Percentiles rank a stretch among this genome's conserved stretches.
Evolutionary conservation across 2,888 invertebrate species (phyloP).

Genomic region (Trissolcus brochymenae): DNA sequence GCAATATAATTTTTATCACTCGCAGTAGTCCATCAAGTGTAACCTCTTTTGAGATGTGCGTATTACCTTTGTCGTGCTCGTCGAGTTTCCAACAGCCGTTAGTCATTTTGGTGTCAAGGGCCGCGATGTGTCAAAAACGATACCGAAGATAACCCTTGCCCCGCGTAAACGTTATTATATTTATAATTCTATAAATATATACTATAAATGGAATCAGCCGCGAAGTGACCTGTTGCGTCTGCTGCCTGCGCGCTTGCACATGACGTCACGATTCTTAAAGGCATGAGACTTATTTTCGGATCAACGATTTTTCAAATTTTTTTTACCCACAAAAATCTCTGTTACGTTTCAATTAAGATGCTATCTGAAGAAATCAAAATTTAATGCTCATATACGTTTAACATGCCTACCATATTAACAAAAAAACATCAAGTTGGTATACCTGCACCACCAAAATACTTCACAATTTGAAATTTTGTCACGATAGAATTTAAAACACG

Average conservation of each 20-base stretch:
- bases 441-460: too few species aligned
- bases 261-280: too few species aligned
- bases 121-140: slow-evolving; percentile 29
- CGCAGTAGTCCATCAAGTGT: not conserved
- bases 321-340: too few species aligned
- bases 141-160: slow-evolving; percentile 14
- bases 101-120: slow-evolving; percentile 65
- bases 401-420: too few species aligned
- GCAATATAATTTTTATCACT: not conserved
- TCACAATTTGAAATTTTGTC: too few species aligned
- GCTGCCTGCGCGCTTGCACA: slow-evolving; percentile 9
- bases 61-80: slow-evolving; percentile 71
- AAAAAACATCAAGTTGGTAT: too few species aligned
- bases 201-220: slow-evolving; percentile 45
- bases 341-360: too few species aligned
- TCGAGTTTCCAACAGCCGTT: slow-evolving; percentile 73
- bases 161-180: slow-evolving; percentile 37
- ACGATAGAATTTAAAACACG: too few species aligned
- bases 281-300: too few species aligned
- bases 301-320: too few species aligned
- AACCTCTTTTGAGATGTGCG: slow-evolving; percentile 1
- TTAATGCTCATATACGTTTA: too few species aligned
- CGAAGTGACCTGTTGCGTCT: slow-evolving; percentile 32
- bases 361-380: too few species aligned
- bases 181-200: slow-evolving; percentile 45